Base-by-base conservation (phyloP, 2,888 invertebrate genomes). In the Ectemnius lituratus region DNA sequence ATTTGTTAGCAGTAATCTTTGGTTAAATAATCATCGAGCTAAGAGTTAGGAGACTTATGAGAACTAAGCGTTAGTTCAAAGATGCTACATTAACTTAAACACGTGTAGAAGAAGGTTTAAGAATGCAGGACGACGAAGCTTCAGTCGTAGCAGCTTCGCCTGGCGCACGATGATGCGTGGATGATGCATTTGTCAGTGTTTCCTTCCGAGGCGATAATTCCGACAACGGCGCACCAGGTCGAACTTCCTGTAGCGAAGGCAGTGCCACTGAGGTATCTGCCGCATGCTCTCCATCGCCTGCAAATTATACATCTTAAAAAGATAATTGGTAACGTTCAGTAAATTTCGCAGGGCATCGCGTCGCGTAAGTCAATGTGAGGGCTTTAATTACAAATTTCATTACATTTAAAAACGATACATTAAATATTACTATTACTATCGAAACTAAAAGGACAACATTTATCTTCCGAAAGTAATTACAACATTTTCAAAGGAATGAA, bases 211-310 rank as follows among this genome's bases (percentile, higher is more conserved):
- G 82, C 95, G 94, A 92, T 95, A 95, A 85, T 96, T 95, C 85
- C 95, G 93, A 92, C 96, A 96, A 83, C 95, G 94, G 63, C 95
- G 93, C 85, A 96, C 95, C 80, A 95, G 91, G 84, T 96, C 96
- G 86, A 95, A 95, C 85, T 95, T 95, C 75, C 96, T 93, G 91
- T 96, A 96, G 80, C 96, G 93, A 91, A 96, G 93, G 90, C 96
- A 96, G 89, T 96, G 96, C 95, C 95, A 96, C 88, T 96, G 96
- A 0, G 96, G 96, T 73, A 96, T 94, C 90, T 95, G 94, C 78
- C 94, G 92, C 95, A 96, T 96, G 49, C 93, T 93, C 82, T 95
- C 94, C 63, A 95, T 91, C 49, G 95, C 94, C 93, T 96, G 93
- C 37, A 87, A 87, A 72, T 81, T 81, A 67, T 76, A 74, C 52